A percentile compares a stretch with the other conserved stretches of the same genome.
Evolutionary conservation across 2,888 invertebrate genomes (phyloP).

Genomic region (Calephelis perditalis): DNA sequence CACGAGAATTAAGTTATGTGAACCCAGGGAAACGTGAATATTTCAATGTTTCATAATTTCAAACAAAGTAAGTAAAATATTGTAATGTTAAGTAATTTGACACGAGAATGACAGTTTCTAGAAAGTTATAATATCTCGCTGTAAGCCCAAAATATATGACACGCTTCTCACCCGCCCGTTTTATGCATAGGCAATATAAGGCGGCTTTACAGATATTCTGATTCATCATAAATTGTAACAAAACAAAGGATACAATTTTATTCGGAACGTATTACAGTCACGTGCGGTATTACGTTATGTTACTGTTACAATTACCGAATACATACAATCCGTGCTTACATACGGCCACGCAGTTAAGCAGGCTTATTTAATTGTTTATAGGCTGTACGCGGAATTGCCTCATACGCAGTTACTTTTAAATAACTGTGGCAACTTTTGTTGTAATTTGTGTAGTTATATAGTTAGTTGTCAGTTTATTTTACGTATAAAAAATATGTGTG

Average conservation of each 20-base stretch:
- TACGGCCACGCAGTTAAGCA: slow-evolving; percentile 33
- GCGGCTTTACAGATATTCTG: slow-evolving; percentile 36
- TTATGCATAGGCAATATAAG: slow-evolving; percentile 40
- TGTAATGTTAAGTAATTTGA: slow-evolving; percentile 18
- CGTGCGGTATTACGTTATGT: slow-evolving; percentile 50
- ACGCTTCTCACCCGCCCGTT: slow-evolving; percentile 32
- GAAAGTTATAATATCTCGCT: slow-evolving; percentile 23
- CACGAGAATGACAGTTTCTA: slow-evolving; percentile 21
- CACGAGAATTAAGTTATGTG: slow-evolving; percentile 33
- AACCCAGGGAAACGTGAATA: slow-evolving; percentile 12
- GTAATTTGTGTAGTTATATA: slow-evolving; percentile 20
- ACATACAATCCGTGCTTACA: slow-evolving; percentile 38
- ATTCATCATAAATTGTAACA: slow-evolving; percentile 41
- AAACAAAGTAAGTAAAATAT: slow-evolving; percentile 15
- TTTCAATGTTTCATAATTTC: neutral
- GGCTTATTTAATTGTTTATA: slow-evolving; percentile 39
- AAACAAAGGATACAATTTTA: slow-evolving; percentile 47
- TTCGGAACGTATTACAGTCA: slow-evolving; percentile 56
- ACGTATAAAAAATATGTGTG: no score
- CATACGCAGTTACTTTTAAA: slow-evolving; percentile 29
- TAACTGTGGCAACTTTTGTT: slow-evolving; percentile 28
- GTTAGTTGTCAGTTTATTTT: slow-evolving; percentile 25
- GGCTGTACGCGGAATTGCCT: slow-evolving; percentile 33
- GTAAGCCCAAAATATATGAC: slow-evolving; percentile 24
- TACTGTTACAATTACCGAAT: slow-evolving; percentile 65